Conservation (phyloP, 2,113 vertebrate species). For the Heterocephalus glaber region DNA sequence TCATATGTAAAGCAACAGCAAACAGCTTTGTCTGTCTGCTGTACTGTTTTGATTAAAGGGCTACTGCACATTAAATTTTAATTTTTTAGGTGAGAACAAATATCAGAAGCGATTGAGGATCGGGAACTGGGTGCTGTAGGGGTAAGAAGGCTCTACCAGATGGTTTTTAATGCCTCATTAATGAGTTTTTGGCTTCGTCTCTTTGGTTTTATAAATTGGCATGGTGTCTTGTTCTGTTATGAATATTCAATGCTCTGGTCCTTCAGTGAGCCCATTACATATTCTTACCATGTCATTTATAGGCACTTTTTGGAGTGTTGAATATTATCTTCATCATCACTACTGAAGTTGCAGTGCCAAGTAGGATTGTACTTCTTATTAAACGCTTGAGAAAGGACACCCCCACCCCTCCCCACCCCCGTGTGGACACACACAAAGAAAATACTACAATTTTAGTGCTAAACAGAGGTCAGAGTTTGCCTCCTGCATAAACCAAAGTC, state of each 20-base stretch:
- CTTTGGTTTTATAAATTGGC: not conserved
- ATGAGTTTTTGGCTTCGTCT: not conserved
- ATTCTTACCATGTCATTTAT: not conserved
- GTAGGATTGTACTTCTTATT: conserved; percentile 97
- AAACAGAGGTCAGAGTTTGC: conserved; percentile 11
- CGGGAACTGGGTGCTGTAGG: not conserved
- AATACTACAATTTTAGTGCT: conserved; percentile 46
- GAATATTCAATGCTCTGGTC: not conserved
- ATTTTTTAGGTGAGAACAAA: not conserved
- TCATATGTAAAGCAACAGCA: not conserved
- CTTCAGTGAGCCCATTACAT: not conserved
- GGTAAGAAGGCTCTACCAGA: not conserved
- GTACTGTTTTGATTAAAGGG: not conserved
- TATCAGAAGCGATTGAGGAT: not conserved
- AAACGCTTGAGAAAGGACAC: conserved; percentile 88
- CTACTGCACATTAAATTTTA: not conserved
- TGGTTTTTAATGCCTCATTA: not conserved
- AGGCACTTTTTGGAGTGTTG: not conserved
- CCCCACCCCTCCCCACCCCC: too few species aligned
- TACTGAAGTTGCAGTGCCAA: conserved; percentile 97
- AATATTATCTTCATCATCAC: conserved; percentile 63
- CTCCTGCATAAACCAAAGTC: not conserved
- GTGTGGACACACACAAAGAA: not conserved
- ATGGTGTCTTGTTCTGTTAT: not conserved
- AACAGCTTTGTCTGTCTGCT: not conserved